Evolutionary conservation across 2,888 invertebrate genomes (phyloP), one percentile per base, ranked within the genome.

Genomic region (Cryptosula pallasiana): DNA sequence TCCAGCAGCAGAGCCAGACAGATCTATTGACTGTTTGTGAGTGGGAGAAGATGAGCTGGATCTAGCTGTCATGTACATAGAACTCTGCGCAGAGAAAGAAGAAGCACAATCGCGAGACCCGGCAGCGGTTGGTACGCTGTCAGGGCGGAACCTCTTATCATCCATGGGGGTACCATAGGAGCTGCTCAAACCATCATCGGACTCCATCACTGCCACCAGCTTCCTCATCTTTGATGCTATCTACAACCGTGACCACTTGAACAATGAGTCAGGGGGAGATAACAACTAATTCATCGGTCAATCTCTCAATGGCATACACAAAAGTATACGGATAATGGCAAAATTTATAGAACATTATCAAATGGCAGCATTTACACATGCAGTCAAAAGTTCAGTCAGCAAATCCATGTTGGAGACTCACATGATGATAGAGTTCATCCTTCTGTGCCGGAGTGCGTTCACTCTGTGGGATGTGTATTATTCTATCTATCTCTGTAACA

Each of bases 401-500:
- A 45, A 9, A 45, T n/a, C n/a, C n/a, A n/a, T n/a, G n/a, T 13
- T 20, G 9, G 5, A 16, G 32, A 63, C 63, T 63, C n/a, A 63
- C 63, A 34, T 63, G 63, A 13, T 32, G 2, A 32, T 63, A 63
- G 25, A 63, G 20, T 13, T 63, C 32, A 34, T 63, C 63, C 32
- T 32, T 27, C 63, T 63, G 5, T 32, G 2, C 9, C n/a, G 25
- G 29, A 13, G 9, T 63, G 25, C 63, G 25, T 5, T 63, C n/a
- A 13, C 13, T 27, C 9, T 32, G 34, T 32, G 63, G 63, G 13
- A 63, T 63, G 9, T 9, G 63, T 29, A 2, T 27, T 63, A 63
- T 63, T n/a, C 63, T 27, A 16, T 63, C 63, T 32, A 63, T 63
- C 34, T 63, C 63, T 63, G 45, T n/a, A n/a, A n/a, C n/a, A n/a